Percentiles rank a stretch among this genome's conserved stretches.
phyloP scores from a whole-genome alignment of 1,140 invertebrate species.

The Anastrepha obliqua region DNA sequence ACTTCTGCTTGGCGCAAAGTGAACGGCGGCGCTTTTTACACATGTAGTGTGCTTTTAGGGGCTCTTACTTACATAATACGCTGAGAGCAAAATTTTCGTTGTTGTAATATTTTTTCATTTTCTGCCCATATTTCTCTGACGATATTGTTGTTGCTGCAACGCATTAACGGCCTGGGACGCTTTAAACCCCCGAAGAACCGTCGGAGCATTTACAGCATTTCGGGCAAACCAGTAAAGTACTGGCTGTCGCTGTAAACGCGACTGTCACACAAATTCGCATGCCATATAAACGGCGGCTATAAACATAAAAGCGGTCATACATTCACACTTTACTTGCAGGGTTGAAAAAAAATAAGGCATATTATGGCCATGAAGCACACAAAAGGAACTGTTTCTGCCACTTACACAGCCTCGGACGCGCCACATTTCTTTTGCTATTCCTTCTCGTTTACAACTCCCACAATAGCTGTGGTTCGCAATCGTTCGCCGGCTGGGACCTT shows the following conservation, averaged over 20 bases:
- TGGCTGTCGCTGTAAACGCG: not conserved
- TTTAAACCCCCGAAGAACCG: not conserved
- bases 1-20: not conserved
- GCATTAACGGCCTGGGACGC: not conserved
- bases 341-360: not conserved
- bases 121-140: not conserved
- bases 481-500: not conserved
- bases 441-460: not conserved
- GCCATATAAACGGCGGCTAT: not conserved
- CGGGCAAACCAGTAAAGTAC: not conserved
- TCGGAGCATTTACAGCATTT: not conserved
- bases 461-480: not conserved
- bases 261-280: not conserved
- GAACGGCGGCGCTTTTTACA: not conserved
- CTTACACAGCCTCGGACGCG: not conserved
- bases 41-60: conserved; percentile 7
- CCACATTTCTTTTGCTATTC: not conserved
- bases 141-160: not conserved
- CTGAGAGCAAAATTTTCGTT: not conserved
- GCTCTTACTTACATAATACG: not conserved
- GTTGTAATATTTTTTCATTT: not conserved
- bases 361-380: not conserved
- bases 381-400: not conserved
- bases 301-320: not conserved
- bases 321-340: not conserved